Evolutionary conservation across 2,797 vertebrate species (phyloP), one percentile per base, ranked within the genome.

Genomic region (Carduelis carduelis): DNA sequence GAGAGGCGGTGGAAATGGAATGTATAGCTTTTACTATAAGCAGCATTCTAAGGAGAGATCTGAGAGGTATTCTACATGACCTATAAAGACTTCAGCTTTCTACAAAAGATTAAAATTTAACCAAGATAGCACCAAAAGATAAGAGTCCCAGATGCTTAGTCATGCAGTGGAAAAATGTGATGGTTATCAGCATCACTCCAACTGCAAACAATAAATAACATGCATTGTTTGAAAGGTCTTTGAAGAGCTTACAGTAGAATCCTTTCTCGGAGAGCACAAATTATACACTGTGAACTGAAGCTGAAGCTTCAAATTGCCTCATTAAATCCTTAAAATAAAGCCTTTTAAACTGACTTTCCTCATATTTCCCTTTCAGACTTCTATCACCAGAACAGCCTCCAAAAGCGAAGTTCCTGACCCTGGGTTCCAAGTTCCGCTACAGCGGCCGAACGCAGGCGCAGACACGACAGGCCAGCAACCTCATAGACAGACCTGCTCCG

Each of bases 401-500:
- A 78, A 99, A 99, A 97, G 98, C 98, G 12, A 99, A 98, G 93
- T 99, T 99, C 96, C 96, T 99, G 93, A 99, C 99, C 37, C 94
- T 99, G 98, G 99, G 99, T 68, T 99, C 99, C 26, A 99, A 99
- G 98, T 99, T 99, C 97, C 99, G 99, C 77, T 99, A 99, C 96
- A 99, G 99, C 2, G 99, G 99, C 11, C 98, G 99, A 18, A 99
- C 99, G 0, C 99, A 99, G 96, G 98, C 99, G 6, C 99, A 99
- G 98, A 99, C 98, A 3, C 98, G 98, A 16, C 93, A 98, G 94
- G 99, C 99, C 30, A 99, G 99, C 97, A 98, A 98, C 81, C 99
- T 99, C 95, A 99, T 99, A 92, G 99, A 99, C 97, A 98, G 99
- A 49, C 99, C 99, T 0, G 98, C 99, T 0, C 99, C 99, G 1